Percentiles rank a stretch among this genome's conserved stretches.
phyloP scores from a whole-genome alignment of 2,797 vertebrate species.

The Sebastes vulpes region DNA sequence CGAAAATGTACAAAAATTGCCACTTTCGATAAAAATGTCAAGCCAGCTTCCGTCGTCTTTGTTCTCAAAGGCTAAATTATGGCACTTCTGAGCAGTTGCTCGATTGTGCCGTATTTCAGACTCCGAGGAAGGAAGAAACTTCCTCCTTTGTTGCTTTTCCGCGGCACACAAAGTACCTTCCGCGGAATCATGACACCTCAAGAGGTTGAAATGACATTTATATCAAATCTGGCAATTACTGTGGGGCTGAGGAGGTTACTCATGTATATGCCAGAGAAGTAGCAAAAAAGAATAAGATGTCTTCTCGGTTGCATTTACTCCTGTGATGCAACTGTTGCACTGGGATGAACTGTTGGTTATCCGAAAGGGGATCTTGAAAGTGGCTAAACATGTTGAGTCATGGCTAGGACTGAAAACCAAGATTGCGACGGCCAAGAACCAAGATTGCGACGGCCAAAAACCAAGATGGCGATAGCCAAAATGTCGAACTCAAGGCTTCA shows the following conservation, averaged over 20 bases:
- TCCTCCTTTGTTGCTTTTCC: constrained; percentile 22
- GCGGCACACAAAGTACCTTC: constrained; percentile 8
- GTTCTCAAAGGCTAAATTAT: constrained; percentile 31
- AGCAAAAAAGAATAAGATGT: neutral
- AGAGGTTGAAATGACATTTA: constrained; percentile 56
- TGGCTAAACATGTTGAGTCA: neutral
- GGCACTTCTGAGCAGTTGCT: neutral
- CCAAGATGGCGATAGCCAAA: no score
- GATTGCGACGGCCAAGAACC: no score
- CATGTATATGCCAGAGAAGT: constrained; percentile 25
- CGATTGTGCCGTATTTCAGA: constrained; percentile 16
- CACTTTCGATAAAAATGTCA: constrained; percentile 22
- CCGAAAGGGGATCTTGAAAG: neutral
- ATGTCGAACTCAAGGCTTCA: no score
- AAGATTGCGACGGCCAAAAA: no score
- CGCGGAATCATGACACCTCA: constrained; percentile 27
- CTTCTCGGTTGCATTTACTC: neutral
- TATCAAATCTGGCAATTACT: constrained; percentile 50
- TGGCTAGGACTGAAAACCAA: no score
- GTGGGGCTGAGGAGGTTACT: constrained; percentile 22
- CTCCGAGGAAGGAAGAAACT: neutral
- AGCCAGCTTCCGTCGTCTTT: constrained; percentile 12
- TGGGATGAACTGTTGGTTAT: neutral
- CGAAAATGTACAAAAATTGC: neutral
- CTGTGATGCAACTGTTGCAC: constrained; percentile 4